These are phyloP conservation scores for Spinus pinus DNA, from an alignment of 2,797 vertebrate genomes.

Conservation along the genomic window DNA sequence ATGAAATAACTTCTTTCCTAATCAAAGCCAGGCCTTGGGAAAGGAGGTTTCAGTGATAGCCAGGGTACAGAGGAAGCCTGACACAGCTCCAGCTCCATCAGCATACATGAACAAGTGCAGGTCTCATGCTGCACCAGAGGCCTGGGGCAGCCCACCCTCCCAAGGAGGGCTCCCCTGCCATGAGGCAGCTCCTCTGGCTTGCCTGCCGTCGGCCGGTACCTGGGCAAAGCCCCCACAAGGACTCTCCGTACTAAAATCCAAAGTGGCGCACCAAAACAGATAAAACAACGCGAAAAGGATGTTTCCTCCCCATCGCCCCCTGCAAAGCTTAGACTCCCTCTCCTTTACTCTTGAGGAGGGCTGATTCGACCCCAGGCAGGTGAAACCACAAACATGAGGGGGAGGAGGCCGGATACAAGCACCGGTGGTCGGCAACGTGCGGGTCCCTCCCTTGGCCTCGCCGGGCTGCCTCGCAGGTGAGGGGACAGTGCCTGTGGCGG, in stretches of 20 bases:
- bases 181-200: background rate
- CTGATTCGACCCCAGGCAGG: background rate
- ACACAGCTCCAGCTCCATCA: background rate
- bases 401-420: background rate
- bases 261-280: fast-evolving
- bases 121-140: fast-evolving
- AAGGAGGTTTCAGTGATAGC: background rate
- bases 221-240: fast-evolving
- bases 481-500: background rate
- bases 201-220: fast-evolving
- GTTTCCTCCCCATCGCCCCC: fast-evolving
- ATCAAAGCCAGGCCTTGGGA: constrained; percentile 44
- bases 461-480: background rate
- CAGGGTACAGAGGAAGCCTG: background rate
- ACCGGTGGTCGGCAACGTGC: fast-evolving
- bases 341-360: background rate
- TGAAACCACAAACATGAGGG: background rate
- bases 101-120: fast-evolving
- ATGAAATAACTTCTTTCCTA: constrained; percentile 43
- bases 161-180: fast-evolving
- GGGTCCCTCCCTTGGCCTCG: too few species aligned
- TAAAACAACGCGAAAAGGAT: fast-evolving
- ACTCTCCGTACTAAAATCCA: fast-evolving
- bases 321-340: background rate
- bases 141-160: background rate